Evolutionary conservation across 2,797 vertebrate genomes (phyloP), one percentile per base, ranked within the genome.

Genomic region (Phylloscopus collybita): DNA sequence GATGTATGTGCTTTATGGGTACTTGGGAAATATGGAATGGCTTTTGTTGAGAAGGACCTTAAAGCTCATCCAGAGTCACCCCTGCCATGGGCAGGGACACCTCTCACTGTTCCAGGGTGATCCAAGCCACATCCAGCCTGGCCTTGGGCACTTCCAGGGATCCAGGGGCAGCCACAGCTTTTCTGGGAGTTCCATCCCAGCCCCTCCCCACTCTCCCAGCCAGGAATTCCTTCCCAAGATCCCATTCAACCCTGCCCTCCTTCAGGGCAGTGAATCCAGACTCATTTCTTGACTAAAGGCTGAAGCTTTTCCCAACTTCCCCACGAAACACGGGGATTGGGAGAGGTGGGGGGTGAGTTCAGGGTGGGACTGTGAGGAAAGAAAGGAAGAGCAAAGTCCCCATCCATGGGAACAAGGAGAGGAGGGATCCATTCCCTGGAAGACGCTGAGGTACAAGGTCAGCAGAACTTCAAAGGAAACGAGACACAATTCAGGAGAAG

Each of bases 401-500:
- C 34, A 54, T 62, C 51, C 8, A 7, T 1, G 16, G 51, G 59
- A 79, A 12, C 20, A 16, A 64, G 50, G 36, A 32, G 59, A 32
- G 32, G 75, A 76, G 5, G 38, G 66, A 81, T 89, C 53, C 11
- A 44, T 51, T 87, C 61, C 23, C 73, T 51, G 53, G 22, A 78
- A 50, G 18, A 6, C 1, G 1, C 38, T 11, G 27, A 2, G 1
- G 56, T 16, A 54, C 80, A 25, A 73, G 80, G 44, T 82, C 85
- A 76, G 60, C 60, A 94, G n/a, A 66, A 76, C 85, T 71, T 90
- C 71, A 66, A 86, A 94, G 79, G 82, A 70, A 88, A 73, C 7
- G 38, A 88, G n/a, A n/a, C 11, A 20, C 50, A 85, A 91, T 64
- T 86, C 72, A 86, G 34, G 6, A 86, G 30, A 54, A 90, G 44